Conservation (phyloP, 2,888 invertebrate genomes). For the Cerceris rybyensis region DNA sequence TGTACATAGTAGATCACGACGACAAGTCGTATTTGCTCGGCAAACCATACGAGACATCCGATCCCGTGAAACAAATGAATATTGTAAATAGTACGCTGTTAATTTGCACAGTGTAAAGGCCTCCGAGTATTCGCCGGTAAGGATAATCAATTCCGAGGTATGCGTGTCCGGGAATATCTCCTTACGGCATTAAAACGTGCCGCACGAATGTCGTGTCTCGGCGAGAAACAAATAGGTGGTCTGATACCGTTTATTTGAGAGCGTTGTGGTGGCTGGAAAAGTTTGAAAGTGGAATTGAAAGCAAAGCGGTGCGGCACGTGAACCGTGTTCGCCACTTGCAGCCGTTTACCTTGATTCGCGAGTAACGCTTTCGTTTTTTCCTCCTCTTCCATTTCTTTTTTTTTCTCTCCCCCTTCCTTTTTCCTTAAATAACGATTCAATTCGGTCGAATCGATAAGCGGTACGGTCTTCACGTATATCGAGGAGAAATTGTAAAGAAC, state of each 20-base stretch:
- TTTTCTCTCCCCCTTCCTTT: no score
- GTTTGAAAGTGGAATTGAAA: constrained; percentile 79
- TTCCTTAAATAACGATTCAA: constrained; percentile 55
- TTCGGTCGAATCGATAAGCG: constrained; percentile 28
- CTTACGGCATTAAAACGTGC: constrained; percentile 73
- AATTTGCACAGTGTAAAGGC: constrained; percentile 2
- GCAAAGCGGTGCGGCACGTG: constrained; percentile 76
- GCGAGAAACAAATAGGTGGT: constrained; percentile 69
- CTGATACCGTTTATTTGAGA: constrained; percentile 70
- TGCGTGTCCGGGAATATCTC: constrained; percentile 73
- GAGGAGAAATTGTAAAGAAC: neutral
- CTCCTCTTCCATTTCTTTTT: no score
- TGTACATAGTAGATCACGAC: constrained; percentile 1
- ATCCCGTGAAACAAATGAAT: constrained; percentile 23
- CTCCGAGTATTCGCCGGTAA: constrained; percentile 17
- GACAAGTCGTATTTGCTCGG: constrained; percentile 15
- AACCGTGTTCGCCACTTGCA: constrained; percentile 69
- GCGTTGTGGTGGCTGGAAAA: constrained; percentile 67
- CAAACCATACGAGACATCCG: neutral
- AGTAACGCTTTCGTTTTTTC: constrained; percentile 28
- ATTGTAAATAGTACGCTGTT: constrained; percentile 28
- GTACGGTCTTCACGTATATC: neutral
- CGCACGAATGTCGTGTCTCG: constrained; percentile 76
- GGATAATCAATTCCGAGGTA: constrained; percentile 55
- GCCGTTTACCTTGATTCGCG: constrained; percentile 61